Evolutionary conservation across 1,140 invertebrate genomes (phyloP), one percentile per base, ranked within the genome.

Genomic region (Drosophila quadrilineata): DNA sequence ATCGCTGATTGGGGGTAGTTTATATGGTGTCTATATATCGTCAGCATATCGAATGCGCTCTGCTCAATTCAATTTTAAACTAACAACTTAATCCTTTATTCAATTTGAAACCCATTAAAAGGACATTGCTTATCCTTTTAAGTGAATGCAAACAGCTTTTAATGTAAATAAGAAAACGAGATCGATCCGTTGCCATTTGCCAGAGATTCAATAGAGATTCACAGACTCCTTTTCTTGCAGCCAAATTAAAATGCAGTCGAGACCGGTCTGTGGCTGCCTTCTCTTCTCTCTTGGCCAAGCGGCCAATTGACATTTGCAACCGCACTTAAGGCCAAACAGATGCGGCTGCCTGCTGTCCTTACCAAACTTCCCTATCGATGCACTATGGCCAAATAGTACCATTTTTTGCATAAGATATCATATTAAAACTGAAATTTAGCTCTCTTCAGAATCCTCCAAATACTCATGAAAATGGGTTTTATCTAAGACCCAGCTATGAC

Each of bases 81-180:
- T 88, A 89, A 89, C 87, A 89, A 89, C 85, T 87, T 89, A 89
- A 89, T 89, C 88, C 88, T 89, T 89, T 89, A 89, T 89, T 89
- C 86, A 89, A 89, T 89, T 89, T 89, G 88, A 89, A 89, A 89
- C 87, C 88, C 88, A 89, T 89, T 89, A 89, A 89, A 89, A 89
- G 88, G 88, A 89, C 88, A 89, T 88, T 88, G 87, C 87, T 88
- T 87, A 89, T 88, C 87, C 87, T 89, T 89, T 89, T 89, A 89
- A 89, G 87, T 89, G 87, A 89, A 88, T 88, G 87, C 87, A 89
- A 89, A 89, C 87, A 89, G 79, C 88, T 87, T 89, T 89, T 87
- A 88, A 89, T 89, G 87, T 89, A 89, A 89, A 89, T 89, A 88
- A 85, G 87, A 89, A 87, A 89, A 87, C 79, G 87, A 86, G 87